Percentiles rank a stretch among this genome's conserved stretches.
Conservation (phyloP, 2,797 vertebrate species). For the Eulemur rubriventer region DNA sequence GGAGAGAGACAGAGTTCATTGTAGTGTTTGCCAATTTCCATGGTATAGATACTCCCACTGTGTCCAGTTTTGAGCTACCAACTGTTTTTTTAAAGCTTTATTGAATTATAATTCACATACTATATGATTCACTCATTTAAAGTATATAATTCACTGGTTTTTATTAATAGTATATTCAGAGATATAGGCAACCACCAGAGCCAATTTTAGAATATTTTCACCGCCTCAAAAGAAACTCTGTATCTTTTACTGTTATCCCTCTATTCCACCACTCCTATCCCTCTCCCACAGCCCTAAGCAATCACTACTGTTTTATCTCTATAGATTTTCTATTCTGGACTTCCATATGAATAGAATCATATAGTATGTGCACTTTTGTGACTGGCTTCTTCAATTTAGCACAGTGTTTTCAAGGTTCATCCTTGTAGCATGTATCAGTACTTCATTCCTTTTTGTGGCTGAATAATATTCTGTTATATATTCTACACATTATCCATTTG, state of each 20-base stretch:
- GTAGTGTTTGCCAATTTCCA: not conserved
- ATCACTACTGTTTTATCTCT: not conserved
- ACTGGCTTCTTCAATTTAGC: not conserved
- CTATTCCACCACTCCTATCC: not conserved
- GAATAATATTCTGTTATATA: not conserved
- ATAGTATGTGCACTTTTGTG: not conserved
- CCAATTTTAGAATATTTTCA: slow-evolving; percentile 16
- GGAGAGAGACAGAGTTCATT: not conserved
- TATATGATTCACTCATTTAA: not conserved
- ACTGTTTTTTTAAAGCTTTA: not conserved
- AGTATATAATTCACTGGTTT: not conserved
- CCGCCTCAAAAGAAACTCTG: not conserved
- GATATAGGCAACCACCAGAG: not conserved
- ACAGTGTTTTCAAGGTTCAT: not conserved
- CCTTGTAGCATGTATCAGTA: not conserved
- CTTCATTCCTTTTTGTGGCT: not conserved
- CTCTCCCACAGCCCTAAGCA: not conserved
- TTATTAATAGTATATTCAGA: not conserved
- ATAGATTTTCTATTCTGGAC: not conserved
- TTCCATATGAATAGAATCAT: not conserved
- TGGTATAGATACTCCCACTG: not conserved
- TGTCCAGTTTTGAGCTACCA: not conserved
- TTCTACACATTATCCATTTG: slow-evolving; percentile 13
- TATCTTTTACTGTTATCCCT: not conserved
- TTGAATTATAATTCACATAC: not conserved